Base-by-base conservation (phyloP, 2,797 vertebrate species). In the Sebastes minor region DNA sequence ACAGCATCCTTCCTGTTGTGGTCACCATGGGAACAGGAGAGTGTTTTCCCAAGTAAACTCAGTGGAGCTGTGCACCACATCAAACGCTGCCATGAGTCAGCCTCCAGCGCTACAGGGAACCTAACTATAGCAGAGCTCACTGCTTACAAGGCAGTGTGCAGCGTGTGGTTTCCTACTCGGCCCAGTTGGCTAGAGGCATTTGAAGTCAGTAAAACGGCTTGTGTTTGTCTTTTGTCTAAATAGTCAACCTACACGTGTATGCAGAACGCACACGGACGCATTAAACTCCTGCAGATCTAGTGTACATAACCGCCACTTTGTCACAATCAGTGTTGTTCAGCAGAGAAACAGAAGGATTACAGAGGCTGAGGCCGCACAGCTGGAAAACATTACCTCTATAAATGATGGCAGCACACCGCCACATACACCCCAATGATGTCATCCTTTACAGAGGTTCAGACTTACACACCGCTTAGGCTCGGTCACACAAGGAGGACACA, bases 81-180 rank as follows among this genome's bases (percentile, higher is more conserved):
- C 90, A 95, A 93, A 92, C 84, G 11, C 86, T 76, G 87, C 89
- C 84, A 74, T 93, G 92, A 95, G 87, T 94, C 93, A 92, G 91
- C 84, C 91, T 88, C 28, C 82, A 72, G 87, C 92, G 77, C 93
- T 66, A 80, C 89, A 75, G 90, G 92, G 90, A 94, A 59, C 84
- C 89, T 81, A 86, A 93, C 90, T 92, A 88, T 86, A 92, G 90
- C 83, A 67, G 35, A 75, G 79, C 88, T 76, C 90, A 91, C 83
- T 93, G 91, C 93, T 94, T 93, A 92, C 91, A 85, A 85, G 78
- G 92, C 92, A 91, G 83, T 38, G 78, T 78, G 77, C 85, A 76
- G 71, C 30, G 78, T 86, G 83, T 80, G 86, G 91, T 91, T 92
- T 92, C 77, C 85, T 78, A 61, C 71, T 89, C 79, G 92, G 70